phyloP scores from a whole-genome alignment of 2,888 invertebrate species.

The Ornithoptera priamus region DNA sequence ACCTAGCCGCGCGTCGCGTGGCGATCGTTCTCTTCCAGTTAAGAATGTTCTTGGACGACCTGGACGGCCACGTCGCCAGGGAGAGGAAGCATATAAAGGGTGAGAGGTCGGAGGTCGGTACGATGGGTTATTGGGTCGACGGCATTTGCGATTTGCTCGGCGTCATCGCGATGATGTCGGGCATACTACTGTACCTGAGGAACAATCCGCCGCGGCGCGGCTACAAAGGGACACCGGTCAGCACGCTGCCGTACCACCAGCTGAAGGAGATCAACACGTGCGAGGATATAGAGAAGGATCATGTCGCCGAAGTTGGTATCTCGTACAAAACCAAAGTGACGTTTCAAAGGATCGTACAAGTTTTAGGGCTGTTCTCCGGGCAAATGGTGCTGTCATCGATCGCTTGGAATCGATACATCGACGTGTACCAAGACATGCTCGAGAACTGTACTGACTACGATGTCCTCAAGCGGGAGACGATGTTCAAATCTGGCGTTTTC shows the following conservation, averaged over 20 bases:
- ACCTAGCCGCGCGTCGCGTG: conserved; percentile 84
- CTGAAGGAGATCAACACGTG: conserved; percentile 66
- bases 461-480: conserved; percentile 73
- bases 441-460: conserved; percentile 81
- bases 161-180: conserved; percentile 85
- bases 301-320: conserved; percentile 72
- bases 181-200: conserved; percentile 84
- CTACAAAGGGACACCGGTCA: conserved; percentile 82
- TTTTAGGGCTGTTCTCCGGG: conserved; percentile 83
- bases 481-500: conserved; percentile 86
- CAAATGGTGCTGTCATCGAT: conserved; percentile 87
- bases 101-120: conserved; percentile 89
- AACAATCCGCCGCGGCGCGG: conserved; percentile 87
- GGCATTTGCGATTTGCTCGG: conserved; percentile 90
- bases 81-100: conserved; percentile 86
- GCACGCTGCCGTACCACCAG: conserved; percentile 75
- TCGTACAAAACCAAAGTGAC: conserved; percentile 85
- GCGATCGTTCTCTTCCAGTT: conserved; percentile 89
- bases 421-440: conserved; percentile 87
- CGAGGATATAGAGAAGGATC: conserved; percentile 71
- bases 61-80: conserved; percentile 93
- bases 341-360: conserved; percentile 83
- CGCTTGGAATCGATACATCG: conserved; percentile 92
- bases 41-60: conserved; percentile 90
- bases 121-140: conserved; percentile 90